Conservation (phyloP, 92 coral and sea anemone species). For the Epizoanthus illoricatus region DNA sequence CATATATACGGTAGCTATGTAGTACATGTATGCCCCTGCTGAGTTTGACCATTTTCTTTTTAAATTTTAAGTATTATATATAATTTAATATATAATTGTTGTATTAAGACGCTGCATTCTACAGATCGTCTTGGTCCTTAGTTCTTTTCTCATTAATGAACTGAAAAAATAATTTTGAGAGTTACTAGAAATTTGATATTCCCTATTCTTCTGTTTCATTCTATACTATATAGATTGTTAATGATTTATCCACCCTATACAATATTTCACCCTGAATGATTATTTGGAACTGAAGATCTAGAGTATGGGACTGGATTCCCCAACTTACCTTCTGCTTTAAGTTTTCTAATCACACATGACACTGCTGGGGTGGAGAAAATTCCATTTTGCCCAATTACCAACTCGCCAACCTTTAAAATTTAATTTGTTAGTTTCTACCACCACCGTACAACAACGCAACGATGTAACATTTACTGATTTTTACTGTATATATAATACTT, state of each 20-base stretch:
- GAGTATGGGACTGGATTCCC: too few species aligned
- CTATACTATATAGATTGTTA: too few species aligned
- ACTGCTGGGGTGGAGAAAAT: constrained; percentile 97
- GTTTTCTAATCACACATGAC: constrained; percentile 87
- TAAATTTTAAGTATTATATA: too few species aligned
- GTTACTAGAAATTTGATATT: too few species aligned
- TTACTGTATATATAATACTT: neutral
- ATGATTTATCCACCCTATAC: too few species aligned
- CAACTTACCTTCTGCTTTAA: constrained; percentile 81
- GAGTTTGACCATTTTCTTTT: too few species aligned
- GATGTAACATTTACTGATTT: neutral
- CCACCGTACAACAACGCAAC: neutral
- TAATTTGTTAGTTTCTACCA: neutral
- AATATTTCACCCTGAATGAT: too few species aligned
- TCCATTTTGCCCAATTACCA: constrained; percentile 97
- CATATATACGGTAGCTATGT: too few species aligned
- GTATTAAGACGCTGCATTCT: neutral
- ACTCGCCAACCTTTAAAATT: constrained; percentile 63
- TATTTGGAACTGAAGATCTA: too few species aligned
- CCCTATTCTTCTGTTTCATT: too few species aligned
- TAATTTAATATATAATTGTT: too few species aligned
- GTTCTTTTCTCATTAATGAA: neutral
- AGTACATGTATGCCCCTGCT: too few species aligned
- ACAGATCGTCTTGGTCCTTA: neutral
- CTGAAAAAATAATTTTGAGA: neutral